Evolutionary conservation across 2,113 vertebrate species (phyloP), one percentile per base, ranked within the genome.

Genomic region (Phylloscopus trochiloides): DNA sequence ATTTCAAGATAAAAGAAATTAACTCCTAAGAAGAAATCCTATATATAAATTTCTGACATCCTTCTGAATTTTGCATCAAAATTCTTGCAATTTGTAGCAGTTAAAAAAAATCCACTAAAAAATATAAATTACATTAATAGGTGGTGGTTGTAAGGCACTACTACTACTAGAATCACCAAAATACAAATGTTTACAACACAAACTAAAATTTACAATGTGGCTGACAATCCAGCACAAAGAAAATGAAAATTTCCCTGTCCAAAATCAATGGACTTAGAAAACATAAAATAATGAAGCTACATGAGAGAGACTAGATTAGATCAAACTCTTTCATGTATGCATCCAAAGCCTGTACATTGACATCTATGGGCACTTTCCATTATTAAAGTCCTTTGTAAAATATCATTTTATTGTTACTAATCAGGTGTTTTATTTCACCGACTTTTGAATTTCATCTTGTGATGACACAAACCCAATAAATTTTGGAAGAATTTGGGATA

Each of bases 261-360:
- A 19, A 72, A 88, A 68, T 3, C 50, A 72, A 52, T 7, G 5
- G 32, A 73, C 5, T 51, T 58, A 5, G 24, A 22, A 36, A 76
- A 63, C 10, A 43, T 4, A 65, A 54, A 4, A 34, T 38, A 71
- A 66, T 24, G 15, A 74, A 84, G 10, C 11, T 65, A 28, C 7
- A 45, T 19, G 6, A 73, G 13, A 6, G 70, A 86, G 75, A 55
- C 1, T 10, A 66, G 18, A 54, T 50, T 38, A 66, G 9, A 62
- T 50, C 25, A 40, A 20, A 26, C 6, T 20, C 7, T 67, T 68
- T 62, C 19, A 31, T 6, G 7, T 36, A 20, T 17, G 14, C 13
- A n/a, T 57, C 6, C 47, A 88, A 40, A 63, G 13, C 11, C 58
- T 22, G 10, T 3, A 45, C 0, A 0, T 3, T 11, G 7, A 59